Evolutionary conservation across 2,797 vertebrate species (phyloP).

Genomic region (Lepus townsendii): DNA sequence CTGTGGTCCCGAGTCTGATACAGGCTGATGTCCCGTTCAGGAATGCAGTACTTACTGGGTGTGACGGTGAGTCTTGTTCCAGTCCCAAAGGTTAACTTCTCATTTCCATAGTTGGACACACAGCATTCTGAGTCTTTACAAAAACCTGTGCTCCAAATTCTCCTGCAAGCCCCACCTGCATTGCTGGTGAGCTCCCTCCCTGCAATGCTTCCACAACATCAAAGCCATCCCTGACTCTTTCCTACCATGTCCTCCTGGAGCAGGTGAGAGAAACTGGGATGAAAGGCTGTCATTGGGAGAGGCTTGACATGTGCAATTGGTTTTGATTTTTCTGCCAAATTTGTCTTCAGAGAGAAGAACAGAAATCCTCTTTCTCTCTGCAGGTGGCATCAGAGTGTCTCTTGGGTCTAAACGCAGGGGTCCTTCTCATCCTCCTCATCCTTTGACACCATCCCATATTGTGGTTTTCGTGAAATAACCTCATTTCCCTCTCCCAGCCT

Average conservation of each 20-base stretch:
- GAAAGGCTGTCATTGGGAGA: constrained; percentile 57
- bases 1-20: neutral
- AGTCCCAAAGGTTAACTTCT: constrained; percentile 60
- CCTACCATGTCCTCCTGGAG: neutral
- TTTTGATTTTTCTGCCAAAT: constrained; percentile 68
- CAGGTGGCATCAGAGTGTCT: neutral
- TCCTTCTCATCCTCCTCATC: neutral
- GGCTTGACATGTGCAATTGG: neutral
- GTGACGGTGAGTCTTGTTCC: constrained; percentile 75
- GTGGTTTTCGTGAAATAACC: neutral
- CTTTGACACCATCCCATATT: neutral
- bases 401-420: neutral
- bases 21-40: neutral
- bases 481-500: neutral
- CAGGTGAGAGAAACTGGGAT: constrained; percentile 24
- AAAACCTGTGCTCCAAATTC: constrained; percentile 54
- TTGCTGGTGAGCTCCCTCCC: neutral
- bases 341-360: constrained; percentile 57
- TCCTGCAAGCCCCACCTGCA: neutral
- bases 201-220: neutral
- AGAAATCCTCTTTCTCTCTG: constrained; percentile 29
- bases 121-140: constrained; percentile 67
- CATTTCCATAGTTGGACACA: constrained; percentile 55
- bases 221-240: constrained; percentile 40
- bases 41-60: constrained; percentile 71